Conservation (phyloP, 1,140 invertebrate species). For the Ips typographus region DNA sequence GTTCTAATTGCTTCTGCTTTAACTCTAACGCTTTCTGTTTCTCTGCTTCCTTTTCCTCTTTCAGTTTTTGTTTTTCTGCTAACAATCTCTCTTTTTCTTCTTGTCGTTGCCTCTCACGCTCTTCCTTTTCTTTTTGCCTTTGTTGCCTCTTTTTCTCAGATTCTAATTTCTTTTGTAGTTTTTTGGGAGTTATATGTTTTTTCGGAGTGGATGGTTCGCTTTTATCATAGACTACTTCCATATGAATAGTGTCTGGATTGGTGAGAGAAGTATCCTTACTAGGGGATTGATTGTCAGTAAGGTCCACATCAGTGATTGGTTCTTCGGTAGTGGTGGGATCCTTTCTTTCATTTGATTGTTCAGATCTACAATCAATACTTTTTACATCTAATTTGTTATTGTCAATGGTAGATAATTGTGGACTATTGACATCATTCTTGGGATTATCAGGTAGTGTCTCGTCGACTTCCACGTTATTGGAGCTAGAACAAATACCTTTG, state of each 20-base stretch:
- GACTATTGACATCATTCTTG: too few relatives aligned
- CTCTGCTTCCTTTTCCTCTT: constrained; percentile 56
- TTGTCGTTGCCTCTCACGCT: constrained; percentile 55
- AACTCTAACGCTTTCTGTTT: constrained; percentile 60
- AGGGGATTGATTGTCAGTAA: too few relatives aligned
- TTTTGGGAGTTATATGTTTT: constrained; percentile 45
- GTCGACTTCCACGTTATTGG: constrained; percentile 5
- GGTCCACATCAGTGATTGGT: too few relatives aligned
- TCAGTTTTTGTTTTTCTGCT: constrained; percentile 54
- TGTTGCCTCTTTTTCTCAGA: constrained; percentile 57
- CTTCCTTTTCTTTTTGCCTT: constrained; percentile 56
- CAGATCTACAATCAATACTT: too few relatives aligned
- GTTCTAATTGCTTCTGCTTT: constrained; percentile 54
- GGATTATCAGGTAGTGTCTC: neutral
- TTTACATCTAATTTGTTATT: too few relatives aligned
- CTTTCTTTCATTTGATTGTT: too few relatives aligned
- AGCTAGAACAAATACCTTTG: constrained; percentile 47
- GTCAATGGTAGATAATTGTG: too few relatives aligned
- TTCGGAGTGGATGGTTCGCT: constrained; percentile 39
- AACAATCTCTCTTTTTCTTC: constrained; percentile 61
- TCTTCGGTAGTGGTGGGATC: too few relatives aligned
- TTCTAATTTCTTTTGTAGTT: constrained; percentile 55
- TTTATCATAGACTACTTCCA: constrained; percentile 10
- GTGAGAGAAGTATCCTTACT: too few relatives aligned
- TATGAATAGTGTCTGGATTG: neutral